These are phyloP conservation scores for Drosophila simulans DNA, from an alignment of 1,140 invertebrate genomes.

Conservation along the genomic window DNA sequence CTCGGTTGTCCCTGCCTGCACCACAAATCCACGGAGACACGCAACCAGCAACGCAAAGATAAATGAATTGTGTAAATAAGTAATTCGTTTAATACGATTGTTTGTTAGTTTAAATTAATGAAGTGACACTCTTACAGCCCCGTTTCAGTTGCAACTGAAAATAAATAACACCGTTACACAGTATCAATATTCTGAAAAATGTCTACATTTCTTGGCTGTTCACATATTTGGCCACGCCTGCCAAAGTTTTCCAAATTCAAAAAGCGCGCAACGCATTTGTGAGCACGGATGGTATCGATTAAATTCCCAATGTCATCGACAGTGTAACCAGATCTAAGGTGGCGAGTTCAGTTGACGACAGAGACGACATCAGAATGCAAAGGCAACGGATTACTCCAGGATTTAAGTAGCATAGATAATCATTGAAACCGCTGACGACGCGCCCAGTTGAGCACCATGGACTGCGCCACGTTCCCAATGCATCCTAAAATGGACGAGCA, in stretches of 20 bases:
- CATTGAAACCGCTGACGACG: too few relatives aligned
- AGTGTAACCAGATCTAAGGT: too few relatives aligned
- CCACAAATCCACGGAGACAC: conserved; percentile 3
- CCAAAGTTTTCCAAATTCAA: too few relatives aligned
- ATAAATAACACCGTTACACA: conserved; percentile 36
- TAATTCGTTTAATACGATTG: conserved; percentile 20
- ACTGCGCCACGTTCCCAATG: conserved; percentile 60
- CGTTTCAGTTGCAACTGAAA: conserved; percentile 38
- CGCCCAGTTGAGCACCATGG: conserved; percentile 6
- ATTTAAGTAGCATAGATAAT: too few relatives aligned
- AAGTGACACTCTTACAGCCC: conserved; percentile 6
- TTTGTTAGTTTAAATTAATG: conserved; percentile 29
- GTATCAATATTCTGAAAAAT: conserved; percentile 2
- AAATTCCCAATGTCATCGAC: too few relatives aligned
- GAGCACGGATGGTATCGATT: too few relatives aligned
- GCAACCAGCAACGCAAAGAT: conserved; percentile 26
- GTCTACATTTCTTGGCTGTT: too few relatives aligned
- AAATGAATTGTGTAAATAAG: conserved; percentile 31
- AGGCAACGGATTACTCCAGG: too few relatives aligned
- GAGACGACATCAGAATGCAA: too few relatives aligned
- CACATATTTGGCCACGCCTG: too few relatives aligned
- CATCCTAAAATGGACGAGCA: conserved; percentile 68
- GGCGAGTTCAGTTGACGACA: too few relatives aligned
- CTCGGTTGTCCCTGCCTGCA: conserved; percentile 2
- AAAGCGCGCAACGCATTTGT: too few relatives aligned